Evolutionary conservation across 1,140 invertebrate species (phyloP).

Genomic region (Bicyclus anynana): DNA sequence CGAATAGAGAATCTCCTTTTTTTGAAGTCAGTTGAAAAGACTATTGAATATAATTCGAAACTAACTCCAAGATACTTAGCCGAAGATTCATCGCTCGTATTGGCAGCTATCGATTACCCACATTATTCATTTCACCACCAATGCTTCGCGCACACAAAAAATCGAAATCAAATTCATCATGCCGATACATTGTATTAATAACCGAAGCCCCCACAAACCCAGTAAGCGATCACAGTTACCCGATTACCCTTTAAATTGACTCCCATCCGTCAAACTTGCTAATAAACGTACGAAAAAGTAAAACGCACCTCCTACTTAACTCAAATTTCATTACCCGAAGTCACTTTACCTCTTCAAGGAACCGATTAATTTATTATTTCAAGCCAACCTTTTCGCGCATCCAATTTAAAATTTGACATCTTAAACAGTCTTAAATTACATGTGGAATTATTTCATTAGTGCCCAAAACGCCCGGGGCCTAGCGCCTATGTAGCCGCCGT

Average conservation of each 20-base stretch:
- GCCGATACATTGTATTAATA: constrained; percentile 5
- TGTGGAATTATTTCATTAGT: constrained; percentile 72
- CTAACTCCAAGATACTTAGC: no score
- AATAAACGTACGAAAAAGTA: constrained; percentile 26
- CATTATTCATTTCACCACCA: background rate
- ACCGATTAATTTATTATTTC: constrained; percentile 73
- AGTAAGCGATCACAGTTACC: constrained; percentile 16
- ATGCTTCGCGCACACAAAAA: no score
- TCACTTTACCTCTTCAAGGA: constrained; percentile 54
- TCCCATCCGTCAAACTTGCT: constrained; percentile 22
- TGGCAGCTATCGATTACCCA: no score
- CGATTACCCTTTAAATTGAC: constrained; percentile 22
- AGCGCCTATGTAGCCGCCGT: constrained; percentile 29
- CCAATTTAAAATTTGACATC: constrained; percentile 76
- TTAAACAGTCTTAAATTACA: constrained; percentile 75
- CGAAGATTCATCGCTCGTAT: no score
- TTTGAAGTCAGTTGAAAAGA: no score
- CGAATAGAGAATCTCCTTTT: no score
- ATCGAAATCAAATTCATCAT: background rate
- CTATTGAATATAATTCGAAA: no score
- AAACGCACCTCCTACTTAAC: constrained; percentile 35
- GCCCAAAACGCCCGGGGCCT: constrained; percentile 43
- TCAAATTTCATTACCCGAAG: constrained; percentile 56
- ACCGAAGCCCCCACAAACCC: background rate
- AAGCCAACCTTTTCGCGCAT: constrained; percentile 65